Evolutionary conservation across 2,888 invertebrate species (phyloP).

Genomic region (Seladonia tumulorum): DNA sequence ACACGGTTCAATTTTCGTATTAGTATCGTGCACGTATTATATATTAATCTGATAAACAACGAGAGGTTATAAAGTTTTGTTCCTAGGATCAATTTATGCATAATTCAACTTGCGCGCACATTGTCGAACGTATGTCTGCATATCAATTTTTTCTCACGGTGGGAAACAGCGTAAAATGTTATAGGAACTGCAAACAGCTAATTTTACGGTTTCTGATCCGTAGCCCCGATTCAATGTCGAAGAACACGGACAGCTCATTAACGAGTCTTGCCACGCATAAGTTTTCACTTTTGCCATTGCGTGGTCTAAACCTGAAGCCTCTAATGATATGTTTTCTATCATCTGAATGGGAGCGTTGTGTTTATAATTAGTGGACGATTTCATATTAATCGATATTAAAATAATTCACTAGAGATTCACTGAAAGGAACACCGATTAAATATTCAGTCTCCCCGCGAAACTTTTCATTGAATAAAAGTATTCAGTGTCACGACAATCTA

Average conservation of each 20-base stretch:
- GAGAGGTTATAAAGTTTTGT: neutral
- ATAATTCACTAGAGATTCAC: too few species aligned
- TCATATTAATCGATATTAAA: neutral
- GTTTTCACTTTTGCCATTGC: constrained; percentile 67
- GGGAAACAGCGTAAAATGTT: neutral
- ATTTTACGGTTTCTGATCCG: constrained; percentile 44
- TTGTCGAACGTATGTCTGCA: neutral
- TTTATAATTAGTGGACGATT: neutral
- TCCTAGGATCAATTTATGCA: neutral
- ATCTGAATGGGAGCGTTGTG: neutral
- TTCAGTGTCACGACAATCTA: too few species aligned
- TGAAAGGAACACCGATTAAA: too few species aligned
- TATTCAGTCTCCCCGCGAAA: too few species aligned
- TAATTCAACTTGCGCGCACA: neutral
- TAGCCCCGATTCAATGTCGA: constrained; percentile 37
- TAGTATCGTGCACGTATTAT: too few species aligned
- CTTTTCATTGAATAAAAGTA: too few species aligned
- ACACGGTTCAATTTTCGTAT: too few species aligned
- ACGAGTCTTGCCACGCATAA: constrained; percentile 45
- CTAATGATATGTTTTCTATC: neutral
- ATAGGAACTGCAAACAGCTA: constrained; percentile 23
- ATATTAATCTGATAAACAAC: too few species aligned
- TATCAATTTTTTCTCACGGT: neutral
- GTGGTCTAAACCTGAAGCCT: constrained; percentile 29
- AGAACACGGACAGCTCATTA: constrained; percentile 36